A percentile compares a stretch with the other conserved stretches of the same genome.
phyloP scores from a whole-genome alignment of 1,140 invertebrate genomes.

The Hylyphantes graminicola region DNA sequence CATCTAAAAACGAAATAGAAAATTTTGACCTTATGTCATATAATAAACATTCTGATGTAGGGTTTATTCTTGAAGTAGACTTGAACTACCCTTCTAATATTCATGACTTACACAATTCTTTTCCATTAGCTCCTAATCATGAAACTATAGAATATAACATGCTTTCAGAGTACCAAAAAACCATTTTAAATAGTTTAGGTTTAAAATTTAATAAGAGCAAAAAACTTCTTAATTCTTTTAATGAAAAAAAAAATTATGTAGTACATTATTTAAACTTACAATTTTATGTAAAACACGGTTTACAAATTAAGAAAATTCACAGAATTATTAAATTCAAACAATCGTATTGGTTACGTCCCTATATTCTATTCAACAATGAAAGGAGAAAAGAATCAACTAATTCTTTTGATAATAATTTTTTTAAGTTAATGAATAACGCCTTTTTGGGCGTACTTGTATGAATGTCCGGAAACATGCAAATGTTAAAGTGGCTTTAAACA shows the following conservation, averaged over 20 bases:
- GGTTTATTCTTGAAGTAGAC: constrained; percentile 16
- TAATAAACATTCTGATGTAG: constrained; percentile 1
- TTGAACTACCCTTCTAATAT: neutral
- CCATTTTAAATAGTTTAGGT: constrained; percentile 2
- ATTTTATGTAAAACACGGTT: neutral
- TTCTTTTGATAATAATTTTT: constrained; percentile 69
- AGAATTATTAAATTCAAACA: constrained; percentile 37
- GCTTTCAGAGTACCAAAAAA: constrained; percentile 3
- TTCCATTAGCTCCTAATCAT: constrained; percentile 4
- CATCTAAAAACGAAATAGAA: neutral
- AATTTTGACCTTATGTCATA: constrained; percentile 3
- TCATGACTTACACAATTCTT: neutral
- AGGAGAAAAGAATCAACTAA: constrained; percentile 66
- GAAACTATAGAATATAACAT: constrained; percentile 14
- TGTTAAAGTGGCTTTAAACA: neutral
- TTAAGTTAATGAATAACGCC: constrained; percentile 69
- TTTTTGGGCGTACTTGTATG: constrained; percentile 70
- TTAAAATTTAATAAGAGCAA: constrained; percentile 14
- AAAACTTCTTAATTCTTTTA: constrained; percentile 31
- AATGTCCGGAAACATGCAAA: constrained; percentile 62
- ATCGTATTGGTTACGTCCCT: constrained; percentile 23
- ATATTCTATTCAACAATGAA: constrained; percentile 46
- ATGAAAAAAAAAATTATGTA: constrained; percentile 3
- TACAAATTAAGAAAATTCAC: constrained; percentile 32
- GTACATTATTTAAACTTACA: constrained; percentile 28